Base-by-base conservation (phyloP, 2,888 invertebrate genomes). In the Campaea margaritaria region DNA sequence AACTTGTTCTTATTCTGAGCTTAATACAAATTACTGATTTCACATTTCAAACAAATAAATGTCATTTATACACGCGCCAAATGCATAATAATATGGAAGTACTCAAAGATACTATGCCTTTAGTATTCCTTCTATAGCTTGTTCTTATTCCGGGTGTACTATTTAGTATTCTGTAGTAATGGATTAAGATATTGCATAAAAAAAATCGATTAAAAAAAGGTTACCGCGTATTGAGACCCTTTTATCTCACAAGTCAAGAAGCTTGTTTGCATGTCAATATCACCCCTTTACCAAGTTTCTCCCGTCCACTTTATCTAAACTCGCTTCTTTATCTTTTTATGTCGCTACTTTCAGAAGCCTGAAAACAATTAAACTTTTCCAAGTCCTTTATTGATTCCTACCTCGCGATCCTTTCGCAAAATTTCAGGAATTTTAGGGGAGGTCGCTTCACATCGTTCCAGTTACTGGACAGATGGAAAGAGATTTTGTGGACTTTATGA, bases 351-450 rank as follows among this genome's bases (percentile, higher is more conserved):
- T 41, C 50, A 53, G 44, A 49, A 55, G 55, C 41, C 55, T 41
- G 54, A 55, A 59, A 60, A 60, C 60, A 60, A 60, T 60, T 60
- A 60, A 60, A 60, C 46, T 60, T 60, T 50, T 44, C 50, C 41
- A 54, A 55, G 50, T 55, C 46, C 55, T 46, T 54, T 49, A 60
- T 60, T 60, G 60, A 60, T 60, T 60, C 46, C 27, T 21, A 45
- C 36, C 21, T 34, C 55, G 50, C 43, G 49, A 49, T 39, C 53
- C 59, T 54, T 50, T 54, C 50, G 21, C 27, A 50, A 59, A 59
- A 59, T 49, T 59, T 54, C 49, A 45, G 1, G 55, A 54, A 60
- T 60, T 50, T 54, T 42, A 53, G 58, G 41, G 38, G 27, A 14
- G 42, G 11, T 38, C 3, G 38, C 9, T 59, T 49, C 21, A 13